phyloP scores from a whole-genome alignment of 53 echinoderm and acorn worm genomes.

The Holothuria leucospilota region DNA sequence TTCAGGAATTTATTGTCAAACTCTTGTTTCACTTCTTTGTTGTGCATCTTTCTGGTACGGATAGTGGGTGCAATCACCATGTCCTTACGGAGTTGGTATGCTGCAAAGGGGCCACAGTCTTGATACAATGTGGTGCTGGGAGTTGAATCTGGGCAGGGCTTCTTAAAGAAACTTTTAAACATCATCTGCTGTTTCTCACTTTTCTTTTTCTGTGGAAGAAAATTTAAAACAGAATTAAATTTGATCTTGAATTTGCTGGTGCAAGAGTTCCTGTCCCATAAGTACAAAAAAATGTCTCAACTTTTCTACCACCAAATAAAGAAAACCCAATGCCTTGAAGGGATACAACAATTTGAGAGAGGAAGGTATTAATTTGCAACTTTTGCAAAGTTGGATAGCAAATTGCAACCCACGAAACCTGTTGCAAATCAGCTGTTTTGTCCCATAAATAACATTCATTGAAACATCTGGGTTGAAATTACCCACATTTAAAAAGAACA shows the following conservation, averaged over 20 bases:
- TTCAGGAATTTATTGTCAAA: constrained; percentile 56
- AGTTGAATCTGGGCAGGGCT: constrained; percentile 42
- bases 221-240: background rate
- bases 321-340: too few relatives aligned
- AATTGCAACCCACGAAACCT: too few relatives aligned
- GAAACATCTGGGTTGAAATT: too few relatives aligned
- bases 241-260: background rate
- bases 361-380: too few relatives aligned
- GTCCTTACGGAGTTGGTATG: constrained; percentile 77
- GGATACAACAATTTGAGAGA: too few relatives aligned
- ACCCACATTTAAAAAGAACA: too few relatives aligned
- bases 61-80: constrained; percentile 86
- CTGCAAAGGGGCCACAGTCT: constrained; percentile 73
- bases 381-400: too few relatives aligned
- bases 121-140: constrained; percentile 55
- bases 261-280: background rate
- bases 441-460: too few relatives aligned
- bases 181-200: constrained; percentile 73
- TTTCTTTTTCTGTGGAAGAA: constrained; percentile 68
- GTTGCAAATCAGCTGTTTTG: too few relatives aligned
- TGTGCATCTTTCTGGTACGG: constrained; percentile 35
- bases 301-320: too few relatives aligned
- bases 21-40: constrained; percentile 10
- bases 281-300: too few relatives aligned
- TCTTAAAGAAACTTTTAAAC: constrained; percentile 95